Evolutionary conservation across 2,888 invertebrate species (phyloP).

Genomic region (Junonia oenone): DNA sequence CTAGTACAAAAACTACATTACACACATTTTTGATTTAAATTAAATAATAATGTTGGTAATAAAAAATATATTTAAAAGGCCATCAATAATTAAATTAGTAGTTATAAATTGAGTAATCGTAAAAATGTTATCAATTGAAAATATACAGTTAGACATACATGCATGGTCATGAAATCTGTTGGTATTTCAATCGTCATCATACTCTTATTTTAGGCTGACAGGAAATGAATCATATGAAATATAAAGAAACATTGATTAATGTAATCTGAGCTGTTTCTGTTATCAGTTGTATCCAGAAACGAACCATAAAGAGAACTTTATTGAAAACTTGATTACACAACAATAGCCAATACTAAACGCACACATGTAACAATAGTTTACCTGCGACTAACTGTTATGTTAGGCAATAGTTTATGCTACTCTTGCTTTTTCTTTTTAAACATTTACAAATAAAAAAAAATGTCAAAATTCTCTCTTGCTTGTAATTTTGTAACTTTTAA

Average conservation of each 20-base stretch:
- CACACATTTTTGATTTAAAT: no score
- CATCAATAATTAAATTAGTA: no score
- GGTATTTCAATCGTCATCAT: background rate
- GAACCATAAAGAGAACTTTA: conserved; percentile 66
- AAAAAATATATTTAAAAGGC: no score
- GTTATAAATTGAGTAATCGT: background rate
- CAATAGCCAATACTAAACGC: conserved; percentile 62
- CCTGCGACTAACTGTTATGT: conserved; percentile 33
- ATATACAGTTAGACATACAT: background rate
- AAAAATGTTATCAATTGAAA: background rate
- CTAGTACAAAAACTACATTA: no score
- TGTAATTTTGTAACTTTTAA: background rate
- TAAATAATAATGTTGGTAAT: no score
- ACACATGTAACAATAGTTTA: conserved; percentile 51
- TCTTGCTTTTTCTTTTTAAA: background rate
- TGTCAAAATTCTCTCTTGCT: background rate
- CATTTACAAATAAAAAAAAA: background rate
- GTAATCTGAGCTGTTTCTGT: conserved; percentile 41
- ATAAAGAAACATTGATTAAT: conserved; percentile 61
- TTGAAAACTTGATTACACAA: conserved; percentile 75
- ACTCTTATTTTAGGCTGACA: conserved; percentile 30
- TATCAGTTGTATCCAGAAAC: conserved; percentile 53
- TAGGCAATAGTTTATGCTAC: conserved; percentile 20
- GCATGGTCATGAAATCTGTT: background rate
- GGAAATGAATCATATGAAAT: conserved; percentile 51